phyloP scores from a whole-genome alignment of 2,888 invertebrate species.

The Aphrophora alni region DNA sequence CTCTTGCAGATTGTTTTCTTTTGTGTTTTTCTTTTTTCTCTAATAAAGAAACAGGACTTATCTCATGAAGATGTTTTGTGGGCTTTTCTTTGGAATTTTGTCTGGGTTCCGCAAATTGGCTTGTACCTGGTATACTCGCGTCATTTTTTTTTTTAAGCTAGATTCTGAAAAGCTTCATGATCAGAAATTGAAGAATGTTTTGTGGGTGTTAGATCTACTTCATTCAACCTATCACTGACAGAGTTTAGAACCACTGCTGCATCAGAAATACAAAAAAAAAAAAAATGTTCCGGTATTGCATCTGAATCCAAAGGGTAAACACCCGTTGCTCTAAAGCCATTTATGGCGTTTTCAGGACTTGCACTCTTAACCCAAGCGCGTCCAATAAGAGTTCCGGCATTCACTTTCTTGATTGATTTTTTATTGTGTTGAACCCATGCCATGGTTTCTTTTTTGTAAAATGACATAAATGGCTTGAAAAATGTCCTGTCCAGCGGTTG shows the following conservation, averaged over 20 bases:
- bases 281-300: not conserved
- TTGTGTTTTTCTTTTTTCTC: not conserved
- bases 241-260: not conserved
- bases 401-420: not conserved
- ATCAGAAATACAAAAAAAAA: not conserved
- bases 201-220: not conserved
- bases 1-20: not conserved
- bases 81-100: too few species aligned
- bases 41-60: not conserved
- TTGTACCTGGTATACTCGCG: too few species aligned
- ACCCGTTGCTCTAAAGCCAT: not conserved
- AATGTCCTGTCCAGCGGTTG: conserved; percentile 2
- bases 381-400: not conserved
- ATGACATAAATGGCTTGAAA: not conserved
- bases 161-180: not conserved
- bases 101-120: too few species aligned
- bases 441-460: not conserved
- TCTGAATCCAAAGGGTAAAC: not conserved
- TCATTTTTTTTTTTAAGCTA: too few species aligned
- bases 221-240: not conserved
- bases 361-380: not conserved
- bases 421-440: not conserved
- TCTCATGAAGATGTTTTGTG: too few species aligned
- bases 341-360: not conserved
- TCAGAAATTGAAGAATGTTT: not conserved